Base-by-base conservation (phyloP, 2,113 vertebrate species). In the Castor canadensis region DNA sequence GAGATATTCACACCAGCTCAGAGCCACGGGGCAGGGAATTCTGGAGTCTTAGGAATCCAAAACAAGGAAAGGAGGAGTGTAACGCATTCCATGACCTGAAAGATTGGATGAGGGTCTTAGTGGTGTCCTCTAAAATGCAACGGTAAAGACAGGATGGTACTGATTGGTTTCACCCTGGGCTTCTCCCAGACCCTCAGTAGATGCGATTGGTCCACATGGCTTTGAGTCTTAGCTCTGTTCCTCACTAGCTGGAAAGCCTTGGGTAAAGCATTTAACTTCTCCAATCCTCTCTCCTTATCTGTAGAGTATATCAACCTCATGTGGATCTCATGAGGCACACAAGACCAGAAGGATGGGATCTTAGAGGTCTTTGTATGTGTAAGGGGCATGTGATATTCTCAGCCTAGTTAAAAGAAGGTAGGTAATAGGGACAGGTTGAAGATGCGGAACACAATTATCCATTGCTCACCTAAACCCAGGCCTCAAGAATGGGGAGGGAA, bases 281-380 rank as follows among this genome's bases (percentile, higher is more conserved):
- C 69, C 30, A 9, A 49, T 38, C 38, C 66, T 45, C 24, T 49
- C 49, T 80, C 43, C 20, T n/a, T 62, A 58, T 13, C 58, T 26
- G 2, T 6, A 35, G 7, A 60, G 49, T 20, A 6, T 45, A 64
- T 76, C 16, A 28, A 5, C 32, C 66, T 83, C 0, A 0, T 17
- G 1, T 26, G 52, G 45, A 15, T n/a, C 13, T 17, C n/a, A 24
- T 6, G 16, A 80, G 26, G 35, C 24, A 81, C 10, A 20, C 24
- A 22, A 54, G 7, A 87, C 19, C 7, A 11, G 47, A 60, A 54
- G 64, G 16, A 60, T 0, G 5, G 6, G 13, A 8, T 43, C 87
- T 47, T 32, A 35, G 15, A 49, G 38, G 38, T 10, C 82, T 77
- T 84, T 32, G 12, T 13, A 12, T 10, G 15, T 12, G 3, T 19